Evolutionary conservation across 1,140 invertebrate genomes (phyloP).

Genomic region (Drosophila malerkotliana): DNA sequence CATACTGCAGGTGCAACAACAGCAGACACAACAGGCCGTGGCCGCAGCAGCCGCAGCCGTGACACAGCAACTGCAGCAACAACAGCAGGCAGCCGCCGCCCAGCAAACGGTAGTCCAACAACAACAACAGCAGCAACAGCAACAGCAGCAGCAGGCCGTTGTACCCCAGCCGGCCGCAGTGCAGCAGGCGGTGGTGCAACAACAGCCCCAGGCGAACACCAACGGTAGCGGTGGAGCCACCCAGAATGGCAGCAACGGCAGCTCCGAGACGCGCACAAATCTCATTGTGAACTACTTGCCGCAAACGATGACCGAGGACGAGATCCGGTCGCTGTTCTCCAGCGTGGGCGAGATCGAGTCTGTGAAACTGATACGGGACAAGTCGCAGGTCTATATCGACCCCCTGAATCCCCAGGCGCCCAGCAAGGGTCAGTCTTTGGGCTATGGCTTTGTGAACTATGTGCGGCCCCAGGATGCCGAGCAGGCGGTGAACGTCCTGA

Average conservation of each 20-base stretch:
- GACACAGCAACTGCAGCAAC: conserved; percentile 74
- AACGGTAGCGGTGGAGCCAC: conserved; percentile 43
- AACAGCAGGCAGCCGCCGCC: conserved; percentile 35
- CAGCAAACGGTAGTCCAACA: conserved; percentile 44
- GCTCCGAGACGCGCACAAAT: conserved; percentile 87
- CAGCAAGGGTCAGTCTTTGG: conserved; percentile 91
- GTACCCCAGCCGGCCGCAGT: conserved; percentile 9
- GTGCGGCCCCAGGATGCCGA: conserved; percentile 92
- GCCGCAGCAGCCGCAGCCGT: conserved; percentile 80
- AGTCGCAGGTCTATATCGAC: conserved; percentile 88
- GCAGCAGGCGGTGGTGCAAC: conserved; percentile 36
- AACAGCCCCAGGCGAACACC: conserved; percentile 63
- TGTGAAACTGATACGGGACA: conserved; percentile 95
- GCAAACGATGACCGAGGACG: conserved; percentile 96
- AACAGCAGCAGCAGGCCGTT: conserved; percentile 41
- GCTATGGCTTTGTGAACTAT: conserved; percentile 96
- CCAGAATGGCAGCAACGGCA: conserved; percentile 79
- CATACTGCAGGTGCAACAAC: conserved; percentile 82
- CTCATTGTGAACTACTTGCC: conserved; percentile 96
- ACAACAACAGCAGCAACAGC: conserved; percentile 48
- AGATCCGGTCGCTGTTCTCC: conserved; percentile 92
- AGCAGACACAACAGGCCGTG: conserved; percentile 89
- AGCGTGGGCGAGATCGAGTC: conserved; percentile 95
- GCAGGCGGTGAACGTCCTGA: conserved; percentile 94
- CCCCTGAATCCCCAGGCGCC: conserved; percentile 81